Base-by-base conservation (phyloP, 2,888 invertebrate species). In the Reticulitermes lucifugus region DNA sequence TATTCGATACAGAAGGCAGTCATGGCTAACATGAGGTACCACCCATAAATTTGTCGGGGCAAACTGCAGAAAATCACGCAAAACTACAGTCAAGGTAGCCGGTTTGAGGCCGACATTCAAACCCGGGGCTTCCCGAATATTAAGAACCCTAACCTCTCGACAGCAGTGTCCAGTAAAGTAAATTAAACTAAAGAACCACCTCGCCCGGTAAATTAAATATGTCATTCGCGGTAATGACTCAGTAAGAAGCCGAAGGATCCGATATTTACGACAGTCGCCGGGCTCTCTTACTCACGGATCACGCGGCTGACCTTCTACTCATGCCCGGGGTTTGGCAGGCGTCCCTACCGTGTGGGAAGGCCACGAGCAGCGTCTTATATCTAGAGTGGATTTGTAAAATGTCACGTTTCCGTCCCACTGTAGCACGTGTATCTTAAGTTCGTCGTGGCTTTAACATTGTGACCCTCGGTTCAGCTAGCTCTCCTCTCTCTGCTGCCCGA, bases 391-490 rank as follows among this genome's bases (percentile, higher is more conserved):
- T 9, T 41, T 73, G 73, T 73, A 41, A 41, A 71, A 71, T 71
- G 35, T 71, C 71, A 71, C 71, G 71, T 71, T 21, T 21, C 22
- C 0, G 41, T 14, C 22, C 0, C 21, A 18, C 6, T 41, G 10
- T 7, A 80, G 60, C 80, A 80, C 80, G 80, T 80, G 80, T 21
- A 73, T 73, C 73, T 35, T 18, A 41, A n/a, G 73, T 73, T 18
- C 2, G 18, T 73, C 41, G 73, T 73, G 29, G 41, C 73, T 73
- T 73, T 73, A 73, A 73, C 25, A 73, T 2, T 41, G 73, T 73
- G 73, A 73, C 73, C 73, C 73, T 73, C 73, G 73, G 0, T 25
- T 41, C 41, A 18, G 41, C 18, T 21, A 41, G 41, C 35, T 41
- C 73, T 25, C 70, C 12, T n/a, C 25, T 12, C 7, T 6, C 41